Base-by-base conservation (phyloP, 2,888 invertebrate genomes). In the Epinotia nisella region DNA sequence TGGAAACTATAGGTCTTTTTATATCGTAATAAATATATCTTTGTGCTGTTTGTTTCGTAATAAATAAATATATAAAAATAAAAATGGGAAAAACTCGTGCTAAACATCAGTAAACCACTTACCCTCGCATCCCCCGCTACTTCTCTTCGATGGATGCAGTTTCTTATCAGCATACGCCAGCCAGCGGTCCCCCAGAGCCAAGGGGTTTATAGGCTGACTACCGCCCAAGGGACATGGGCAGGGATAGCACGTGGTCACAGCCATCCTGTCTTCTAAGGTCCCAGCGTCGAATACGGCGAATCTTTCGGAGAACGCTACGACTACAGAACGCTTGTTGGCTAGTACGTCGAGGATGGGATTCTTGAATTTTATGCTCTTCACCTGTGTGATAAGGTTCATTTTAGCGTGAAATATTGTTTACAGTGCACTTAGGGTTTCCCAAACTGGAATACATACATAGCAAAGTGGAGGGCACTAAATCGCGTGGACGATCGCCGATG, bases 291-390 rank as follows among this genome's bases (percentile, higher is more conserved):
- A 98, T 13, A 98, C 96, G 0, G 98, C 98, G 78, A 99, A 96
- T 75, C 97, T 96, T 90, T 98, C 98, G 64, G 96, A 94, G 90
- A 99, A 98, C 0, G 98, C 96, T 2, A 98, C 96, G 17, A 97
- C 97, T 61, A 99, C 95, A 11, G 97, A 97, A 74, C 97, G 95
- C 80, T 96, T 96, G 92, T 98, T 98, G n/a, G 97, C 97, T 78
- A 97, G 89, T 75, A 99, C 96, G 85, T 98, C 98, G 81, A 97
- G 94, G 67, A 99, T 96, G 1, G 96, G 96, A 87, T 96, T 98
- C 92, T 98, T 98, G 93, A 98, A 99, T 90, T 98, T 98, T 79
- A 98, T 97, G 84, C 96, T 97, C 87, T 98, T 98, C 17, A 97
- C 96, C 95, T 97, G 86, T 90, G 17, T 9, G 45, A 56, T 59